phyloP scores from a whole-genome alignment of 2,888 invertebrate genomes.

The Adelognathus sp. region DNA sequence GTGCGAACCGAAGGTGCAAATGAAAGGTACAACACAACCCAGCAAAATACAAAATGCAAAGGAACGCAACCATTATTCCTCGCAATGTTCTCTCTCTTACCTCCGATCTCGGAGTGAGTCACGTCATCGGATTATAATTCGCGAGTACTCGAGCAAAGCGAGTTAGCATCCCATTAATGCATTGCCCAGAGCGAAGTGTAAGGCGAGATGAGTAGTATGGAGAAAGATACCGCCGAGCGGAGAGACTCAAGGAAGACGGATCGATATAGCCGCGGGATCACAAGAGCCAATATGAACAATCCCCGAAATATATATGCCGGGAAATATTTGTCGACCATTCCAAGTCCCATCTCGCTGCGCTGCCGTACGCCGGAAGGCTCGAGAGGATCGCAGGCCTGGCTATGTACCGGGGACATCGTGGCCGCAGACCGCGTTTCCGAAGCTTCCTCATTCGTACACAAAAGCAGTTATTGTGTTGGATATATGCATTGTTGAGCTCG shows the following conservation, averaged over 20 bases:
- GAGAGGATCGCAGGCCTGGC: slow-evolving; percentile 63
- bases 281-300: slow-evolving; percentile 73
- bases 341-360: slow-evolving; percentile 4
- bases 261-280: slow-evolving; percentile 19
- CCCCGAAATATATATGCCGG: slow-evolving; percentile 71
- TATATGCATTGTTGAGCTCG: not conserved
- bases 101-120: not conserved
- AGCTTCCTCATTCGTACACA: not conserved
- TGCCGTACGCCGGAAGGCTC: slow-evolving; percentile 56
- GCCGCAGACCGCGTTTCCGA: not conserved
- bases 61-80: not conserved
- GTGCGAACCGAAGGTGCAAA: too few relatives aligned
- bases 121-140: not conserved
- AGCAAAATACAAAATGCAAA: too few relatives aligned
- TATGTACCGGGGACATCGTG: slow-evolving; percentile 30
- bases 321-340: slow-evolving; percentile 71
- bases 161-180: slow-evolving; percentile 11
- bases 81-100: not conserved
- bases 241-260: slow-evolving; percentile 11
- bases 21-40: too few relatives aligned
- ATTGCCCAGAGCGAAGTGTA: slow-evolving; percentile 2
- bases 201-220: not conserved
- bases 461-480: not conserved
- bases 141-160: not conserved
- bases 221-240: not conserved